Percentiles rank a stretch among this genome's conserved stretches.
phyloP scores from a whole-genome alignment of 2,797 vertebrate species.

The Anas georgica region DNA sequence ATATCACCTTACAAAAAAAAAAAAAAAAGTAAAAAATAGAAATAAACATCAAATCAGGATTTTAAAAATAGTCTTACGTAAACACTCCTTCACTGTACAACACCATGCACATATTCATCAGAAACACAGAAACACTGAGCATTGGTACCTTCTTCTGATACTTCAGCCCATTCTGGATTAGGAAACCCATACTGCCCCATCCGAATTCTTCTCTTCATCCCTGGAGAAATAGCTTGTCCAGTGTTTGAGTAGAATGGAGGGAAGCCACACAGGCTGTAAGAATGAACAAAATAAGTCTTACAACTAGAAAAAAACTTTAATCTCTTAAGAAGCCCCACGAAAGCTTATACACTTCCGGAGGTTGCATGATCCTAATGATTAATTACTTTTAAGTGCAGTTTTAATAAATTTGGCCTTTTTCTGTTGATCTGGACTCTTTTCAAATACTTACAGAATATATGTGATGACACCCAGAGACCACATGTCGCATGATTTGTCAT shows the following conservation, averaged over 20 bases:
- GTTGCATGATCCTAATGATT: background rate
- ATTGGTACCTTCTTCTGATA: slow-evolving; percentile 90
- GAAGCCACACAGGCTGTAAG: slow-evolving; percentile 90
- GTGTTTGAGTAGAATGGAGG: slow-evolving; percentile 99
- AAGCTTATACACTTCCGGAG: background rate
- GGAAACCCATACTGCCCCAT: slow-evolving; percentile 98
- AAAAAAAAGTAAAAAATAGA: background rate
- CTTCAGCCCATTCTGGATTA: slow-evolving; percentile 94
- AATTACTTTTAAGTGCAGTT: background rate
- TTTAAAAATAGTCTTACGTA: background rate
- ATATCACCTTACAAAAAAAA: background rate
- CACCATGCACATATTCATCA: background rate
- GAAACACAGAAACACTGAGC: background rate
- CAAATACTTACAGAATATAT: slow-evolving; percentile 95
- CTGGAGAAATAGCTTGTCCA: slow-evolving; percentile 96
- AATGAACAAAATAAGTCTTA: background rate
- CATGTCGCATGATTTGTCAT: slow-evolving; percentile 99
- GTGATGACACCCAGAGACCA: slow-evolving; percentile 99
- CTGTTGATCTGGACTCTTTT: background rate
- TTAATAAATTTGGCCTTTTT: background rate
- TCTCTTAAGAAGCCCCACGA: background rate
- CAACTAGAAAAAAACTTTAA: background rate
- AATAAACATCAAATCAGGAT: background rate
- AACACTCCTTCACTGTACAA: background rate
- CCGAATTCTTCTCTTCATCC: slow-evolving; percentile 96